Percentiles rank a stretch among this genome's conserved stretches.
These are phyloP conservation scores for Tuberolachnus salignus DNA, from an alignment of 2,888 invertebrate genomes.

Conservation along the genomic window DNA sequence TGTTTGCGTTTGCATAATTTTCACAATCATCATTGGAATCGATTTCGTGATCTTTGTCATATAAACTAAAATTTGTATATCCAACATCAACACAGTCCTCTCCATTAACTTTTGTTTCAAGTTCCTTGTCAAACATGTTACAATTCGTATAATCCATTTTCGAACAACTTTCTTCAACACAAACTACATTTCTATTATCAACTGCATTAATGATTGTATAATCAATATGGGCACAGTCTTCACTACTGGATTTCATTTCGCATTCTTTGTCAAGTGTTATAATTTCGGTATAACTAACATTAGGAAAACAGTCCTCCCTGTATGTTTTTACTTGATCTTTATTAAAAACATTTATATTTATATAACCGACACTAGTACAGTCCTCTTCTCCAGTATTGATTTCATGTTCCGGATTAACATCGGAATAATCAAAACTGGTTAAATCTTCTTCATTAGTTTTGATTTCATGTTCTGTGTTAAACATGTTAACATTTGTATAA, in stretches of 20 bases:
- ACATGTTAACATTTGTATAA: slow-evolving; percentile 36
- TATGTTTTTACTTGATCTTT: not conserved
- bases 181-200: slow-evolving; percentile 8
- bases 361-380: slow-evolving; percentile 32
- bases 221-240: slow-evolving; percentile 16
- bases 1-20: slow-evolving; percentile 47
- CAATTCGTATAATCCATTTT: slow-evolving; percentile 5
- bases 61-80: slow-evolving; percentile 33
- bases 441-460: slow-evolving; percentile 27
- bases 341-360: slow-evolving; percentile 41
- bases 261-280: slow-evolving; percentile 1
- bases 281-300: slow-evolving; percentile 21
- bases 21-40: slow-evolving; percentile 34
- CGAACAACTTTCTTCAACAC: not conserved
- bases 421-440: slow-evolving; percentile 20
- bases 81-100: slow-evolving; percentile 38
- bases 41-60: slow-evolving; percentile 21
- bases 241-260: not conserved
- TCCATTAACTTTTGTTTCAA: not conserved
- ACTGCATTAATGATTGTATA: slow-evolving; percentile 22
- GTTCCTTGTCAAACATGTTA: not conserved
- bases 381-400: slow-evolving; percentile 16
- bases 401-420: not conserved
- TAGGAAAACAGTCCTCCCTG: slow-evolving; percentile 22
- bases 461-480: slow-evolving; percentile 5